These are phyloP conservation scores for Poicephalus meyeri DNA, from an alignment of 2,113 vertebrate species.

Conservation along the genomic window DNA sequence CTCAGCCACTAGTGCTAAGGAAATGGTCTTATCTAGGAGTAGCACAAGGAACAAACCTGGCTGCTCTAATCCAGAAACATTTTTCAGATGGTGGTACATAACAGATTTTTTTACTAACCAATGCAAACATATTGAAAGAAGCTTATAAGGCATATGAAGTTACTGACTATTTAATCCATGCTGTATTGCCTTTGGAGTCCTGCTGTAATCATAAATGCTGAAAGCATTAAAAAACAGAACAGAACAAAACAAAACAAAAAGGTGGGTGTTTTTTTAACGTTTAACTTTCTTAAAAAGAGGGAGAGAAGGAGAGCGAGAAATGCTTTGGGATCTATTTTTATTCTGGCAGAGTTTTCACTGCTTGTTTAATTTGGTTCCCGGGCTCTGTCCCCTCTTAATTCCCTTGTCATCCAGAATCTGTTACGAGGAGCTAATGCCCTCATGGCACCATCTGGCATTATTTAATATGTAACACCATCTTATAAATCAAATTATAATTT, in stretches of 20 bases:
- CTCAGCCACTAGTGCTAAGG: not conserved
- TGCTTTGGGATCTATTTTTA: conserved; percentile 1
- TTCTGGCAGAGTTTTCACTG: not conserved
- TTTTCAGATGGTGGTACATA: not conserved
- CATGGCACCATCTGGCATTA: conserved; percentile 68
- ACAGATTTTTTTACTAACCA: conserved; percentile 1
- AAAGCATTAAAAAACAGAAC: not conserved
- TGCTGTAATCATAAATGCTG: not conserved
- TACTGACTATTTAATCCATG: conserved; percentile 37
- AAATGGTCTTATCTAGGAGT: not conserved
- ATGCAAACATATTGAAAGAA: not conserved
- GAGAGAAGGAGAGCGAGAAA: not conserved
- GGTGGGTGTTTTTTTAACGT: not conserved
- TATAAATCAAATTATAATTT: conserved; percentile 69
- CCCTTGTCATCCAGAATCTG: conserved; percentile 57
- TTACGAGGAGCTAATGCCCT: conserved; percentile 55
- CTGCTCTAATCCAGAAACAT: not conserved
- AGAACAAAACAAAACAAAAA: not conserved
- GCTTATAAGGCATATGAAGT: not conserved
- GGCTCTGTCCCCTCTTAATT: conserved; percentile 46
- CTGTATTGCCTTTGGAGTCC: not conserved
- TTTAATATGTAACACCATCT: conserved; percentile 58
- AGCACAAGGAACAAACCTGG: not conserved
- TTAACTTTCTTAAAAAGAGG: not conserved
- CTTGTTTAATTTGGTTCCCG: conserved; percentile 32